Percentiles rank a stretch among this genome's conserved stretches.
Conservation (phyloP, 2,888 invertebrate genomes). For the Pheosia tremula region DNA sequence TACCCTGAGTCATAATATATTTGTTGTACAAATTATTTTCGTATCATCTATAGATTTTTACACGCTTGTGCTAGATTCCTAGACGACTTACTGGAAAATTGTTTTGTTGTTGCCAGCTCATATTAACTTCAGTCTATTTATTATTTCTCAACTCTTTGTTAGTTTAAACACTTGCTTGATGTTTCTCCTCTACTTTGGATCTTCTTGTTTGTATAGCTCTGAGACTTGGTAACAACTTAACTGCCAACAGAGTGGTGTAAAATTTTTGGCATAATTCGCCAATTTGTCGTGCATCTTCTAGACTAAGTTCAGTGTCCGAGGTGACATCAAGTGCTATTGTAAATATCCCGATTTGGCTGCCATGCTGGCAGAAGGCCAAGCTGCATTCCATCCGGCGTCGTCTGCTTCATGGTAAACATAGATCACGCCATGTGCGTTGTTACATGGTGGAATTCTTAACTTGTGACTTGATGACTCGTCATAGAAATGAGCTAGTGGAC, state of each 20-base stretch:
- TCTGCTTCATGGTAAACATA: constrained; percentile 51
- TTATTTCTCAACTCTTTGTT: neutral
- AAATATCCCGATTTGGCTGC: constrained; percentile 66
- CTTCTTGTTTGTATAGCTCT: too few species aligned
- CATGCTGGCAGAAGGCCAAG: constrained; percentile 62
- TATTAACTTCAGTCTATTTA: neutral
- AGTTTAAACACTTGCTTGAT: constrained; percentile 21
- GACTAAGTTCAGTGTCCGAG: constrained; percentile 50
- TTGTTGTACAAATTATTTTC: neutral
- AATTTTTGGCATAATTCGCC: constrained; percentile 6
- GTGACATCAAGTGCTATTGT: constrained; percentile 47
- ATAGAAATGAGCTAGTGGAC: too few species aligned
- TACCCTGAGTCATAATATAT: neutral
- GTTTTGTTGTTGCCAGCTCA: neutral
- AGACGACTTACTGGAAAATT: neutral
- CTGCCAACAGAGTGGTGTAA: constrained; percentile 8
- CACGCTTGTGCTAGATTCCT: neutral
- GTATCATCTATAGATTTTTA: neutral
- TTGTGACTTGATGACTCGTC: neutral
- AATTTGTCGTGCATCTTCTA: constrained; percentile 17
- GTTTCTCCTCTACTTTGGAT: neutral
- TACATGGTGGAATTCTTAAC: constrained; percentile 9
- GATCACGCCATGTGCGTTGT: constrained; percentile 59
- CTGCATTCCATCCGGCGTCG: constrained; percentile 47
- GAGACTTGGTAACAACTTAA: neutral